Evolutionary conservation across 2,888 invertebrate species (phyloP).

Genomic region (Apodemia mormo): DNA sequence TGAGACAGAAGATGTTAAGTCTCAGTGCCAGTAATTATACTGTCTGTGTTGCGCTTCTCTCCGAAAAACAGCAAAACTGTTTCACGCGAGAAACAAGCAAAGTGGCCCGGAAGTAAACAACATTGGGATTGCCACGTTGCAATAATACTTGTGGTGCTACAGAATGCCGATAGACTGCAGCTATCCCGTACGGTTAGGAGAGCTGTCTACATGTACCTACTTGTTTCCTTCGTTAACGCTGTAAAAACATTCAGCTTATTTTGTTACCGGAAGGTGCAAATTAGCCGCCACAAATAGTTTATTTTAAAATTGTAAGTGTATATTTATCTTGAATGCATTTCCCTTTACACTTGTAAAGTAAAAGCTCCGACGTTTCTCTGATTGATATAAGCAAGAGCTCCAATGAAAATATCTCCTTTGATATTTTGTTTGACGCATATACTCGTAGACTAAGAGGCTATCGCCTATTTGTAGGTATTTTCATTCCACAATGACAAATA

Average conservation of each 20-base stretch:
- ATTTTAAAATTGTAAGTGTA: conserved; percentile 5
- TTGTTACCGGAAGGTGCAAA: neutral
- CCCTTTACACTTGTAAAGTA: conserved; percentile 8
- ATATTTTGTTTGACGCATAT: neutral
- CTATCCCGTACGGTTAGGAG: neutral
- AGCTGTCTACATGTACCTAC: neutral
- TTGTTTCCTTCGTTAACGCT: neutral
- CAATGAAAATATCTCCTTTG: conserved; percentile 6
- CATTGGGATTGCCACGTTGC: too few species aligned
- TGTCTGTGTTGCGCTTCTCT: too few species aligned
- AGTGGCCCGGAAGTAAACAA: too few species aligned
- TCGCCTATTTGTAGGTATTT: neutral
- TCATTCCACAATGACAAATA: too few species aligned
- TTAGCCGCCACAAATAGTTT: neutral
- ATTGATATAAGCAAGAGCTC: conserved; percentile 7
- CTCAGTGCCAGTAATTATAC: too few species aligned
- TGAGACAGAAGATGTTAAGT: too few species aligned
- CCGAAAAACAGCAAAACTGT: too few species aligned
- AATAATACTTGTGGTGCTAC: neutral
- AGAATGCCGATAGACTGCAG: neutral
- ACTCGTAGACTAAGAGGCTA: neutral
- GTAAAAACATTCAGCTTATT: neutral
- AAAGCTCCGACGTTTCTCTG: conserved; percentile 10
- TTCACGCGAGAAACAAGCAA: too few species aligned
- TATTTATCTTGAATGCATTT: neutral